Evolutionary conservation across 2,888 invertebrate genomes (phyloP), one percentile per base, ranked within the genome.

Genomic region (Phalera bucephala): DNA sequence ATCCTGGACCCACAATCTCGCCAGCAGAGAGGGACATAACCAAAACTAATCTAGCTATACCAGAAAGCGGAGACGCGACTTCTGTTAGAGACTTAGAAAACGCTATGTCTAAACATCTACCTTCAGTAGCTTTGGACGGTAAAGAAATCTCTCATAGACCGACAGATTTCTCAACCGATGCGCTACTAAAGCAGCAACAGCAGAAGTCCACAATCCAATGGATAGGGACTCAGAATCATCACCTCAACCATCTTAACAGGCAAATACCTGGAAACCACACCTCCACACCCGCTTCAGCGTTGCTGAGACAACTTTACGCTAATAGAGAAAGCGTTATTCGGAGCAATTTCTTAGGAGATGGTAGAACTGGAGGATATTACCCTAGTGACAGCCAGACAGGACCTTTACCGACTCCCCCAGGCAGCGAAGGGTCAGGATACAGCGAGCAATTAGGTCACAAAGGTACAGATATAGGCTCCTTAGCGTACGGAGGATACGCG

Each of bases 61-160:
- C 83, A 7, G 83, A 82, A 67, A 76, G 80, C 7, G 62, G 80
- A 1, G 91, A 90, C 26, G 87, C 87, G 0, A 92, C 93, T 0
- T 95, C 96, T 1, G 97, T 97, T 0, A 96, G 97, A 80, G 97
- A 98, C 65, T 89, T 98, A 56, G 98, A 98, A 79, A 97, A 97
- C 69, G 98, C 97, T 28, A 98, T 98, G 98, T 97, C 98, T 11
- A 97, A 97, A 71, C 98, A 98, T 86, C 87, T 98, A 39, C 96
- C 96, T 0, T 75, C 79, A 1, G 73, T 73, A 2, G 88, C 91
- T 28, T 80, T 93, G 52, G 90, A 90, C 34, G 87, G 85, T 0
- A 88, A 90, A 38, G 87, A 90, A 64, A 83, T 91, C 31, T 82
- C 92, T 0, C 93, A 94, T 64, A 92, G 94, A 60, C 94, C 95